Conservation (phyloP, 2,113 vertebrate genomes). For the Hypanus sabinus region DNA sequence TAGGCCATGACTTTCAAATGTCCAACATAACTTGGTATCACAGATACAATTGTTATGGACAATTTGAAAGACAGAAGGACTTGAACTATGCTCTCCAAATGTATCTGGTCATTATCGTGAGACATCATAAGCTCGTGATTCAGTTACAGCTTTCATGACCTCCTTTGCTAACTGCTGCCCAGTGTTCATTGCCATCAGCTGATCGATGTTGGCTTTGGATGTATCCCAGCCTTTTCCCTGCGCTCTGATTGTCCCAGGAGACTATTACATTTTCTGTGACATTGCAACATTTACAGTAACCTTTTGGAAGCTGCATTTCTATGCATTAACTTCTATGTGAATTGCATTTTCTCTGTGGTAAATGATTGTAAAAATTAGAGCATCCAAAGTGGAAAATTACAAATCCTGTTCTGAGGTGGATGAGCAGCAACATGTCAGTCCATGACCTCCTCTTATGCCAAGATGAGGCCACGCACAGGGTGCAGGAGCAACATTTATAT, state of each 20-base stretch:
- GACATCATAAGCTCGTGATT: not conserved
- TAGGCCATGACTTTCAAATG: not conserved
- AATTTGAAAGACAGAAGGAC: too few relatives aligned
- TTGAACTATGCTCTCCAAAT: not conserved
- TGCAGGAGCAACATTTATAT: too few relatives aligned
- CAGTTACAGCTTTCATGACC: not conserved
- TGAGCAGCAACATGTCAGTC: too few relatives aligned
- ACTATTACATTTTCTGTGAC: not conserved
- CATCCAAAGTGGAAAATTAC: not conserved
- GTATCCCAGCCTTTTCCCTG: not conserved
- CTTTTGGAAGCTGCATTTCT: not conserved
- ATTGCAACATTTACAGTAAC: not conserved
- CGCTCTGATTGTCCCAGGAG: not conserved
- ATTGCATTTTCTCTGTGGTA: not conserved
- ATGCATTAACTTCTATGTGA: not conserved
- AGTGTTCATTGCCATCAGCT: too few relatives aligned
- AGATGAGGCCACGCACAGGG: too few relatives aligned
- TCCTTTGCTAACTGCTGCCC: too few relatives aligned
- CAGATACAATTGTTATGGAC: not conserved
- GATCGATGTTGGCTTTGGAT: not conserved
- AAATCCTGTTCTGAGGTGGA: not conserved
- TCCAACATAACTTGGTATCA: not conserved
- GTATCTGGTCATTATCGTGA: not conserved
- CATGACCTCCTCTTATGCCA: too few relatives aligned
- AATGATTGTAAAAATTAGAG: not conserved